Conservation (phyloP, 2,888 invertebrate species). For the Zaprionus lineosus region DNA sequence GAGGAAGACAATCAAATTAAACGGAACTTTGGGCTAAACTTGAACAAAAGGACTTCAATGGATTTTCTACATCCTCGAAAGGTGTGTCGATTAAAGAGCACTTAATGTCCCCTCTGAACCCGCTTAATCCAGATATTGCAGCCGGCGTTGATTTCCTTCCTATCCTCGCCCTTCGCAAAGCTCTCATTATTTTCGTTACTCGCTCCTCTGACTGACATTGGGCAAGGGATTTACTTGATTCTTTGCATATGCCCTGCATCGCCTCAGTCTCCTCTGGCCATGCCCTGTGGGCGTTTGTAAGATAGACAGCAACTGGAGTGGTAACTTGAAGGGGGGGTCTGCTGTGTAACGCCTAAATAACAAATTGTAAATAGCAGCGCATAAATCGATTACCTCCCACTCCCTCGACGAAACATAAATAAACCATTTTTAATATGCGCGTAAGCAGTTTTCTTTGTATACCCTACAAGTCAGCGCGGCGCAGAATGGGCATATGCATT, state of each 20-base stretch:
- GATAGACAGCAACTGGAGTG: neutral
- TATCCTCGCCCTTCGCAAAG: neutral
- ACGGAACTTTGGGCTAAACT: slow-evolving; percentile 43
- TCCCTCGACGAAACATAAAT: slow-evolving; percentile 51
- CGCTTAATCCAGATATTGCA: too few relatives aligned
- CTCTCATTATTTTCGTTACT: neutral
- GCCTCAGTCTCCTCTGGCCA: slow-evolving; percentile 21
- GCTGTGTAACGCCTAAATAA: slow-evolving; percentile 50
- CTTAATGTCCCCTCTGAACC: neutral
- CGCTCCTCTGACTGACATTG: neutral
- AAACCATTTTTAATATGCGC: slow-evolving; percentile 75
- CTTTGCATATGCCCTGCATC: slow-evolving; percentile 41
- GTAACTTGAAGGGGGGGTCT: neutral
- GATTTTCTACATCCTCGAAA: slow-evolving; percentile 1
- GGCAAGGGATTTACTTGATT: slow-evolving; percentile 29
- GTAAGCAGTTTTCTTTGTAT: slow-evolving; percentile 47
- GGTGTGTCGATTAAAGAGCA: slow-evolving; percentile 18
- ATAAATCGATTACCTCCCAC: slow-evolving; percentile 69
- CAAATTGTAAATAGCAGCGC: slow-evolving; percentile 71
- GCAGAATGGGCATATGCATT: slow-evolving; percentile 3
- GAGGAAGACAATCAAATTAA: slow-evolving; percentile 49
- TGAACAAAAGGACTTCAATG: slow-evolving; percentile 12
- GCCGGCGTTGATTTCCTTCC: too few relatives aligned
- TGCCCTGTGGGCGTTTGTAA: neutral
- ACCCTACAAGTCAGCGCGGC: slow-evolving; percentile 9